Conservation (phyloP, 2,888 invertebrate genomes). For the Scelioninae gen. 1 region DNA sequence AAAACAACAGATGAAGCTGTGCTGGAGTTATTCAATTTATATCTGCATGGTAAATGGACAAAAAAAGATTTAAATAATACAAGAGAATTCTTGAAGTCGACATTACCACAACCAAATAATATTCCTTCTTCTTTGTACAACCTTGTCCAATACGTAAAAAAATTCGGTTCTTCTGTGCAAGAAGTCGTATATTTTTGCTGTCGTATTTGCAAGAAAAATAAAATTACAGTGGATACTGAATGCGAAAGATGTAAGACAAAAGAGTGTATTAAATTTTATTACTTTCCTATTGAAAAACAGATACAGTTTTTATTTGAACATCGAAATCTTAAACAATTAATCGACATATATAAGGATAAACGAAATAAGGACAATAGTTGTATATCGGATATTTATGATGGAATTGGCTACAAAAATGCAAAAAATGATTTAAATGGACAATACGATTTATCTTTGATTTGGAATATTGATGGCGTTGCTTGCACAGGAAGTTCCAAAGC, state of each 20-base stretch:
- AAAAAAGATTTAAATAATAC: conserved; percentile 10
- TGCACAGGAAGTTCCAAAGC: conserved; percentile 39
- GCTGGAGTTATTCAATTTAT: conserved; percentile 12
- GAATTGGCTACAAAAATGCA: conserved; percentile 41
- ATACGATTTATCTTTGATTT: conserved; percentile 61
- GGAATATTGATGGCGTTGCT: conserved; percentile 59
- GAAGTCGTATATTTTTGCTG: conserved; percentile 38
- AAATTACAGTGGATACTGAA: background rate
- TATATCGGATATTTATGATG: conserved; percentile 18
- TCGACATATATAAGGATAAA: conserved; percentile 15
- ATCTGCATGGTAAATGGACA: conserved; percentile 12
- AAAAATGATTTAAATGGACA: background rate
- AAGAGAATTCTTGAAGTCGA: background rate
- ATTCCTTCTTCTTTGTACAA: conserved; percentile 28
- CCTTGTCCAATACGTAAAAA: conserved; percentile 31
- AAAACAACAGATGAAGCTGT: conserved; percentile 31
- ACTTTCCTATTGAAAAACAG: conserved; percentile 60
- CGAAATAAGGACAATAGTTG: conserved; percentile 2
- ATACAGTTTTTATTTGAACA: conserved; percentile 38
- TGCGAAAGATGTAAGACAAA: conserved; percentile 46
- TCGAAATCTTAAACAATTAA: conserved; percentile 8
- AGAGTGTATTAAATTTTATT: conserved; percentile 54
- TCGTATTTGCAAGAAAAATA: conserved; percentile 33
- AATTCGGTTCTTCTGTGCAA: background rate
- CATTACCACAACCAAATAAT: conserved; percentile 38